Base-by-base conservation (phyloP, 2,113 vertebrate species). In the Pagrus major region DNA sequence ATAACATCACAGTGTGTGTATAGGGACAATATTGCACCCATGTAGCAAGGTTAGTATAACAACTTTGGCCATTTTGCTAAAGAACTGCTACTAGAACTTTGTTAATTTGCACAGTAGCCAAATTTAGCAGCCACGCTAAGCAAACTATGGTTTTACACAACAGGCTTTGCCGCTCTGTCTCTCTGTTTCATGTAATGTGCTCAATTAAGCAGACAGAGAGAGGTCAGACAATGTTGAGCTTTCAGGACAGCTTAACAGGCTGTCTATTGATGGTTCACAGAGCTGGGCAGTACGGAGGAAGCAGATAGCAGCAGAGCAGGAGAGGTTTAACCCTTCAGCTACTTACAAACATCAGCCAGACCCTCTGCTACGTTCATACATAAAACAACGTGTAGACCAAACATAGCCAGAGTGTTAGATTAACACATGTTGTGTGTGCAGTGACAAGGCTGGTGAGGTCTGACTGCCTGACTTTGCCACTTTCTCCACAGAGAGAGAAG, bases 401-500 rank as follows among this genome's bases (percentile, higher is more conserved):
- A n/a, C n/a, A n/a, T n/a, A n/a, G n/a, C n/a, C n/a, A n/a, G n/a
- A n/a, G n/a, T n/a, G n/a, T n/a, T n/a, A n/a, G n/a, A n/a, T n/a
- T n/a, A n/a, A n/a, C n/a, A n/a, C n/a, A n/a, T n/a, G n/a, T 56
- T 47, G 58, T 56, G 7, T 66, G 9, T 51, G 21, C 23, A 15
- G 37, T 16, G 58, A 61, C 39, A 29, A 16, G 2, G 23, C 47
- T 5, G 23, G 29, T 8, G 4, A 49, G 21, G 14, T 46, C 56
- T 60, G 14, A 82, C 27, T 1, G 10, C n/a, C n/a, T n/a, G n/a
- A n/a, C 25, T 35, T 21, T 64, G 7, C 60, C 5, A 2, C 52
- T 83, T 66, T n/a, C 46, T 64, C 64, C 37, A 29, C 94, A 99
- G 98, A 98, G 95, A 86, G 98, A 99, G 85, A 96, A 94, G 90